Evolutionary conservation across 2,888 invertebrate species (phyloP), one percentile per base, ranked within the genome.

Genomic region (Acronicta aceris): DNA sequence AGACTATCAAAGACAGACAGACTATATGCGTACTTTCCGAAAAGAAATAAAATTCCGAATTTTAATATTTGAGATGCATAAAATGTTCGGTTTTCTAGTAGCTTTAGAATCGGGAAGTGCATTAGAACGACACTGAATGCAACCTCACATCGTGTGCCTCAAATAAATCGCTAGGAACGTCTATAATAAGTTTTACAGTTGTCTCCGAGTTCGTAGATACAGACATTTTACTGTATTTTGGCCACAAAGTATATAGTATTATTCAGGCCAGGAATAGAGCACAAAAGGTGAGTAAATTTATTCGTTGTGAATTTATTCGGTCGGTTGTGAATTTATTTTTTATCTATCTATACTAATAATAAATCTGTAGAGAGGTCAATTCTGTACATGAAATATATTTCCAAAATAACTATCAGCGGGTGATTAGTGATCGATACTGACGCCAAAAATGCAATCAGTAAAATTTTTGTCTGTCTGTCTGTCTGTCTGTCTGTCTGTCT

Each of bases 131-230:
- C 45, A 51, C 56, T 50, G 63, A 66, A 65, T 60, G 54, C 27
- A 46, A 16, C 41, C 51, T 55, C 62, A 46, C 57, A 52, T 48
- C 60, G 52, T 48, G 56, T 59, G 57, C 65, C 42, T 52, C 49
- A 59, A 48, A 76, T 76, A 74, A 65, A 76, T 76, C 59, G 47
- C 25, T 38, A 15, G 16, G 51, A 53, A 61, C 50, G 59, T 68
- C 58, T 65, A 16, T 62, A 52, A 64, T 74, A 76, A 63, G 74
- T 72, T 63, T 65, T 64, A 63, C 55, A 52, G 67, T 49, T 50
- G 66, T 64, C 56, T 62, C 25, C 54, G 52, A 33, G 16, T 46
- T 25, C 13, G 12, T 38, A 17, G 47, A 21, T 21, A 21, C 21
- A 40, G 50, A 51, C 27, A 49, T 49, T 12, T 25, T 43, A 41